phyloP scores from a whole-genome alignment of 2,797 vertebrate species.

The Gymnothorax javanicus region DNA sequence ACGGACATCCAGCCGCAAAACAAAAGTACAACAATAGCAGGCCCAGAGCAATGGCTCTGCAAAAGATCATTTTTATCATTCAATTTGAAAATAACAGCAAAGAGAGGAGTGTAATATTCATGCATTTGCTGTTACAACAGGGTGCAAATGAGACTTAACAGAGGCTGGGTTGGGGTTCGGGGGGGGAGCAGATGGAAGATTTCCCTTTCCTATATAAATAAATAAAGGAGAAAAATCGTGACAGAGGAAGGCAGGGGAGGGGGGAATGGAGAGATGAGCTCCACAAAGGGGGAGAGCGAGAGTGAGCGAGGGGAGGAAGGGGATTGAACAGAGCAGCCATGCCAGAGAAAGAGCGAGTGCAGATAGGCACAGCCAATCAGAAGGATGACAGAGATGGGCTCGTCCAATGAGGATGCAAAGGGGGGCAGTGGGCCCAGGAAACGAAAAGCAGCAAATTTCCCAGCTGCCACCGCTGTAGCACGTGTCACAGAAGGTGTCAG shows the following conservation, averaged over 20 bases:
- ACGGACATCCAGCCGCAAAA: neutral
- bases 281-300: conserved; percentile 11
- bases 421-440: conserved; percentile 35
- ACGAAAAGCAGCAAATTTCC: conserved; percentile 54
- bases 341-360: conserved; percentile 1
- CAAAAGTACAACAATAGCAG: neutral
- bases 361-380: conserved; percentile 23
- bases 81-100: neutral
- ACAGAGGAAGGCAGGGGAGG: conserved; percentile 46
- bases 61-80: neutral
- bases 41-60: neutral
- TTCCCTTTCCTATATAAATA: conserved; percentile 53
- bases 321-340: neutral
- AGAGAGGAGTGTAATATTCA: neutral
- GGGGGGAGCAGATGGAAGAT: conserved; percentile 48
- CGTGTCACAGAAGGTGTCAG: conserved; percentile 67
- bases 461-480: conserved; percentile 64
- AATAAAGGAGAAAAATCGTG: conserved; percentile 54
- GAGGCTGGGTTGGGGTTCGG: neutral
- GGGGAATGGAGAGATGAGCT: neutral
- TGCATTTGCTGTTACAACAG: conserved; percentile 16
- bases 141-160: conserved; percentile 31
- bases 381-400: conserved; percentile 26
- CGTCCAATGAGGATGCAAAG: neutral
- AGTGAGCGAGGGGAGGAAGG: neutral